Evolutionary conservation across 2,113 vertebrate species (phyloP).

Genomic region (Elaphurus davidianus): DNA sequence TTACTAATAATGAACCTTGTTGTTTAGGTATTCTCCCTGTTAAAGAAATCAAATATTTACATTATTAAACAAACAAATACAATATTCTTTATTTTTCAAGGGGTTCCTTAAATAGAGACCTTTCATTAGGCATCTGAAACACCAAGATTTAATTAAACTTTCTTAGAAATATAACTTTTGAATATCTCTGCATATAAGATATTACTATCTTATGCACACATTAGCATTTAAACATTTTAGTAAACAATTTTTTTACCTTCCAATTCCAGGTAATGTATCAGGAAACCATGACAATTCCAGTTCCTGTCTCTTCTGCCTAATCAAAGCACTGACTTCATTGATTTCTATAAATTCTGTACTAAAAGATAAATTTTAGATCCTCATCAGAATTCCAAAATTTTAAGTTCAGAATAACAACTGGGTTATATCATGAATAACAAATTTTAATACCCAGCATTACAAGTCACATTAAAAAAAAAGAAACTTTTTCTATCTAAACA

Average conservation of each 20-base stretch:
- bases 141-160: neutral
- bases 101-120: neutral
- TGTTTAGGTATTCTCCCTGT: neutral
- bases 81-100: neutral
- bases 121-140: neutral
- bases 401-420: neutral
- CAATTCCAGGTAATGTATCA: conserved; percentile 76
- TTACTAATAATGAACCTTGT: neutral
- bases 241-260: conserved; percentile 74
- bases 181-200: neutral
- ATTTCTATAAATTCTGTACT: conserved; percentile 86
- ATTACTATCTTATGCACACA: neutral
- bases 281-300: conserved; percentile 86
- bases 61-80: neutral
- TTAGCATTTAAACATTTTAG: conserved; percentile 2
- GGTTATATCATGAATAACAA: neutral
- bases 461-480: neutral
- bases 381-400: conserved; percentile 41
- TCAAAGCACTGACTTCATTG: conserved; percentile 79
- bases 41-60: neutral
- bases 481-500: neutral
- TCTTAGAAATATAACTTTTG: neutral
- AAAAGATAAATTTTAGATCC: conserved; percentile 73
- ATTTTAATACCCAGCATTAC: neutral
- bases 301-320: conserved; percentile 84